Percentiles rank a stretch among this genome's conserved stretches.
phyloP scores from a whole-genome alignment of 2,797 vertebrate species.

The Myotis myotis region DNA sequence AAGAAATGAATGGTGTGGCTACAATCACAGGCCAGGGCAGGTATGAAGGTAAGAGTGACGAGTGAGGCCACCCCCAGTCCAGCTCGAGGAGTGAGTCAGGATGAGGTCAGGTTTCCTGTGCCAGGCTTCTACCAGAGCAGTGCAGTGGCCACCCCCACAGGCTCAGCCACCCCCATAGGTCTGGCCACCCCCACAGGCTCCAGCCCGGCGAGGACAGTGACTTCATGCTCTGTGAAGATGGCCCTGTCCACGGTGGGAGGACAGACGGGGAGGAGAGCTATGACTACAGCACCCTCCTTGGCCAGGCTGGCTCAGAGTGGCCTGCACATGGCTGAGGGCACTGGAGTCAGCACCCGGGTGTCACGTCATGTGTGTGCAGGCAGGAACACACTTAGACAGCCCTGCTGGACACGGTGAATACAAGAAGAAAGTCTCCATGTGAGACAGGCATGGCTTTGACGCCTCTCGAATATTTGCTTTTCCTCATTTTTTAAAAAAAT shows the following conservation, averaged over 20 bases:
- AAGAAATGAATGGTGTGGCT: neutral
- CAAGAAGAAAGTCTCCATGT: neutral
- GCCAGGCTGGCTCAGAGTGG: neutral
- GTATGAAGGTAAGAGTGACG: conserved; percentile 36
- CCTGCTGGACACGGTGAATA: neutral
- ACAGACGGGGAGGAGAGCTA: fast-evolving
- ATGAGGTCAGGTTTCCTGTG: conserved; percentile 56
- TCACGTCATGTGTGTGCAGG: neutral
- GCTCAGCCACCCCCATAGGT: conserved; percentile 43
- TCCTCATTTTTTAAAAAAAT: neutral
- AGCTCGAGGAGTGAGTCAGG: conserved; percentile 47
- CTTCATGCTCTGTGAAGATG: neutral
- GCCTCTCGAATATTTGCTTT: neutral
- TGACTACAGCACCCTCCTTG: neutral
- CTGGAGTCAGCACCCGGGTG: neutral
- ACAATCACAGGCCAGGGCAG: neutral
- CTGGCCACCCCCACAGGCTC: conserved; percentile 55
- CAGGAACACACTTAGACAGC: neutral
- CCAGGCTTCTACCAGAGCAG: neutral
- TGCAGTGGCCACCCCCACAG: neutral
- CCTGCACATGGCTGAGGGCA: neutral
- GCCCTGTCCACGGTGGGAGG: no score
- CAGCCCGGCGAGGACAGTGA: neutral
- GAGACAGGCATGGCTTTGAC: neutral
- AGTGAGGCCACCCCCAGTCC: conserved; percentile 5